phyloP scores from a whole-genome alignment of 2,888 invertebrate species.

The Autographa pulchrina region DNA sequence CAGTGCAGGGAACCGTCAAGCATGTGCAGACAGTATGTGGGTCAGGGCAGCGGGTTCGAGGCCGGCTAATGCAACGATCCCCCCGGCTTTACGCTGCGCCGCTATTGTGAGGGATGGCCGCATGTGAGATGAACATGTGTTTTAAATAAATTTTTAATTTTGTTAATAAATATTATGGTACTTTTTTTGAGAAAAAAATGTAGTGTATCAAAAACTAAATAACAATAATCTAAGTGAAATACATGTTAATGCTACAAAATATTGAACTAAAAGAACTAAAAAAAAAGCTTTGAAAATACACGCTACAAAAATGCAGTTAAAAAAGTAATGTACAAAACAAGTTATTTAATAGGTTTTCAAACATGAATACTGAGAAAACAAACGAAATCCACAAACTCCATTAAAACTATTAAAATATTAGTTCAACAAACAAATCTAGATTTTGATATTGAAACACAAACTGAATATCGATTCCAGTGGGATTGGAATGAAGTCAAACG shows the following conservation, averaged over 20 bases:
- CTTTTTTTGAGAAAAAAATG: too few species aligned
- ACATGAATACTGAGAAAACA: background rate
- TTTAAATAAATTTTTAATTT: background rate
- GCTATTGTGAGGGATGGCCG: conserved; percentile 37
- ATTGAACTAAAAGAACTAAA: too few species aligned
- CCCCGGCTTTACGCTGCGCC: conserved; percentile 55
- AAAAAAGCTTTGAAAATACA: too few species aligned
- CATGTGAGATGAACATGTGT: conserved; percentile 14
- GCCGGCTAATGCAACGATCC: conserved; percentile 57
- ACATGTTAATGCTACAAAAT: too few species aligned
- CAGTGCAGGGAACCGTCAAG: conserved; percentile 48
- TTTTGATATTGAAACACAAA: conserved; percentile 34
- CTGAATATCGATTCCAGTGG: conserved; percentile 27
- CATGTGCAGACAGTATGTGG: conserved; percentile 55
- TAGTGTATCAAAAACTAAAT: too few species aligned
- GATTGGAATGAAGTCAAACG: conserved; percentile 41
- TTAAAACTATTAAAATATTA: conserved; percentile 12
- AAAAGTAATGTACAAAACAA: background rate
- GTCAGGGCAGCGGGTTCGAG: conserved; percentile 58
- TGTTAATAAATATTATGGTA: too few species aligned
- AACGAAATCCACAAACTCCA: background rate
- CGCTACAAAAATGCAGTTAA: background rate
- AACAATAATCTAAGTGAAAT: too few species aligned
- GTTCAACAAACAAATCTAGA: conserved; percentile 27
- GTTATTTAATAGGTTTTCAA: background rate